Evolutionary conservation across 2,888 invertebrate genomes (phyloP), one percentile per base, ranked within the genome.

Genomic region (Yponomeuta plumbellus): DNA sequence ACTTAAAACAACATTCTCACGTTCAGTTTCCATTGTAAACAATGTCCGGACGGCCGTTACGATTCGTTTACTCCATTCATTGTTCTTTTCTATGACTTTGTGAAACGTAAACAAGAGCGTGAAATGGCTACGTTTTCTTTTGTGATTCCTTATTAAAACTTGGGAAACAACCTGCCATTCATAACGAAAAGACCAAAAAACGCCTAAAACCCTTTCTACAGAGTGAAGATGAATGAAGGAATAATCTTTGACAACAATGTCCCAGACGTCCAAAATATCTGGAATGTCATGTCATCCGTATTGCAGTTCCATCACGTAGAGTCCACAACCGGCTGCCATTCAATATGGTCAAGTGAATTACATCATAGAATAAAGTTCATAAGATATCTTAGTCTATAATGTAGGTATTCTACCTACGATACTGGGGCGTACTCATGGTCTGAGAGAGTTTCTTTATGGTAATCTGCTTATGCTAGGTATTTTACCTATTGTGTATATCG

Each of bases 1-100:
- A 77, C 80, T 79, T 80, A 80, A 79, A 83, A 81, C 81, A 76
- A 84, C 81, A 83, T 88, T 90, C 90, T 90, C 90, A 90, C 90
- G 90, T 88, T 83, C 80, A 76, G 77, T 79, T 75, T 78, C 81
- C 76, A 84, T 86, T 85, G 86, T 88, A 85, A 86, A 88, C 78
- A 84, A 78, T 74, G 73, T 71, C 72, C 76, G 80, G 85, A 83
- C 79, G 78, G 78, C 79, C 79, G 84, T 85, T 85, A 84, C 84
- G 83, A 81, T 80, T 82, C 85, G 86, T 88, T 86, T 83, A 80
- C 85, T 78, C 76, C 80, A 70, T 71, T 79, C 77, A 85, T 88
- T 88, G 86, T 88, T 87, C 85, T 84, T 80, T 83, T 81, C 78
- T 77, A 80, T 75, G 72, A 22, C 80, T 78, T 85, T 85, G 85